These are phyloP conservation scores for Oxystoma pomonae DNA, from an alignment of 2,888 invertebrate species.

Conservation along the genomic window DNA sequence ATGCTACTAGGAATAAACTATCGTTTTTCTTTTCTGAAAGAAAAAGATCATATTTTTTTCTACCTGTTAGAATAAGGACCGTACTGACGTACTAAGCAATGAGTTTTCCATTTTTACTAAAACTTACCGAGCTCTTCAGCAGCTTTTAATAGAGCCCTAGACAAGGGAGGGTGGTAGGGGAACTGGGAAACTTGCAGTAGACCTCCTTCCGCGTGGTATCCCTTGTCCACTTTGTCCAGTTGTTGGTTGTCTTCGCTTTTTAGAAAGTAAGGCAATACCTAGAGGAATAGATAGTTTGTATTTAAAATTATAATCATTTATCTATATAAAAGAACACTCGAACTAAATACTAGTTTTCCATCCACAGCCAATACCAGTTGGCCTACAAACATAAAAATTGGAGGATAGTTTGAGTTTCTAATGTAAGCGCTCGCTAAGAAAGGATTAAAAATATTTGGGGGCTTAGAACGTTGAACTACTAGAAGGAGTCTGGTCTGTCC, in stretches of 20 bases:
- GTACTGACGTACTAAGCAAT: too few species aligned
- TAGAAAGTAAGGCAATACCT: constrained; percentile 78
- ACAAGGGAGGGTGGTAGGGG: constrained; percentile 81
- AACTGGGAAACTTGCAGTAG: constrained; percentile 75
- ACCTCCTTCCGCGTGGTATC: constrained; percentile 75
- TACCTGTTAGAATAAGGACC: too few species aligned
- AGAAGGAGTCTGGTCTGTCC: too few species aligned
- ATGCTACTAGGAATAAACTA: background rate
- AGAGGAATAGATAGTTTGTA: background rate
- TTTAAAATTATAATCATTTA: background rate
- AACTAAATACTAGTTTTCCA: too few species aligned
- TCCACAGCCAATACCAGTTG: too few species aligned
- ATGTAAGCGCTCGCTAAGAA: too few species aligned
- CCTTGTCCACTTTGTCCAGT: constrained; percentile 66
- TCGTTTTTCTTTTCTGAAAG: background rate
- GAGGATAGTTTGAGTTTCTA: too few species aligned
- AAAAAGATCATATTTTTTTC: too few species aligned
- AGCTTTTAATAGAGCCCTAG: constrained; percentile 71
- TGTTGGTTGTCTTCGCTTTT: constrained; percentile 80
- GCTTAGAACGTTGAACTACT: too few species aligned
- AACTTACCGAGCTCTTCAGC: constrained; percentile 68
- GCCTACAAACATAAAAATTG: too few species aligned
- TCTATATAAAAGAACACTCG: too few species aligned
- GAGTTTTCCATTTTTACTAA: constrained; percentile 1
- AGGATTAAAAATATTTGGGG: too few species aligned